Conservation (phyloP, 2,797 vertebrate species). For the Danionella dracula region DNA sequence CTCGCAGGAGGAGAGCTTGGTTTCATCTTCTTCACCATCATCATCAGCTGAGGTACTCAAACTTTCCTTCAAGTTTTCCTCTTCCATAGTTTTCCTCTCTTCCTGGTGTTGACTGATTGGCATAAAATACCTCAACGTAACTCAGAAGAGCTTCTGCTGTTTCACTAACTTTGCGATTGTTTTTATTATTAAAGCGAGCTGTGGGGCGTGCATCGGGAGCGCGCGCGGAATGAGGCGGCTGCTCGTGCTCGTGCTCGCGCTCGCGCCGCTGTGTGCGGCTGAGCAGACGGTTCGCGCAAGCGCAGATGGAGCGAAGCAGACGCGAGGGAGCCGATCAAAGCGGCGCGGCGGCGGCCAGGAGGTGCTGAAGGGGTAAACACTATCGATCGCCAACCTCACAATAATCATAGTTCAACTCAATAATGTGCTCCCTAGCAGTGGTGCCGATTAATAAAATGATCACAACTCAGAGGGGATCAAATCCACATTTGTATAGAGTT, state of each 20-base stretch:
- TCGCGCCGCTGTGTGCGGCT: constrained; percentile 65
- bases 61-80: constrained; percentile 30
- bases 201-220: constrained; percentile 54
- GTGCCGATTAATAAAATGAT: too few relatives aligned
- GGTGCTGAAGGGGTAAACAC: constrained; percentile 86
- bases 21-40: constrained; percentile 54
- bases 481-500: too few relatives aligned
- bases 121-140: constrained; percentile 5
- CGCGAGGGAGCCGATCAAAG: constrained; percentile 84
- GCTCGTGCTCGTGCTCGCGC: constrained; percentile 73
- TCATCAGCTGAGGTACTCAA: constrained; percentile 19
- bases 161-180: not conserved
- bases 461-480: too few relatives aligned
- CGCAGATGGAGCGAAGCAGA: constrained; percentile 58
- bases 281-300: constrained; percentile 65
- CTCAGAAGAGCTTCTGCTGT: too few relatives aligned
- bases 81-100: constrained; percentile 32
- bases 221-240: constrained; percentile 70
- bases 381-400: too few relatives aligned
- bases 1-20: constrained; percentile 58
- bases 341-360: constrained; percentile 83
- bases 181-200: constrained; percentile 43
- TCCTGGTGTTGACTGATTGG: not conserved
- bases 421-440: too few relatives aligned
- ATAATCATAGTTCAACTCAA: too few relatives aligned